These are phyloP conservation scores for Ichneumon xanthorius DNA, from an alignment of 2,888 invertebrate genomes.

Conservation along the genomic window DNA sequence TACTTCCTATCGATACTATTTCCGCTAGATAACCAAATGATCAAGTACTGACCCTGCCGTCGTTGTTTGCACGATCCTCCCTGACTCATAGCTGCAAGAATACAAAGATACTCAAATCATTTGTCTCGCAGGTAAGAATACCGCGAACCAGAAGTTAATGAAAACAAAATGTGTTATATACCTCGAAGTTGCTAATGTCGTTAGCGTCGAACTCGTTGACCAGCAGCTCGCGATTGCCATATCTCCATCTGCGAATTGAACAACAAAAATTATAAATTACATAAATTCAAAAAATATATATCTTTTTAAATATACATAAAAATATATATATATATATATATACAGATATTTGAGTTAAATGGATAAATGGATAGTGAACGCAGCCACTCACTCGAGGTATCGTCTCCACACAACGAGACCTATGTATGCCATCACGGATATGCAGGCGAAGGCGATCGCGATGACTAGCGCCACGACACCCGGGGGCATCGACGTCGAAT, in stretches of 20 bases:
- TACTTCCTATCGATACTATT: not conserved
- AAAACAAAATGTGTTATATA: slow-evolving; percentile 68
- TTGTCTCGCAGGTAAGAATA: not conserved
- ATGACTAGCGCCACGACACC: slow-evolving; percentile 78
- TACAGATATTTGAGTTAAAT: not conserved
- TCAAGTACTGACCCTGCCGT: slow-evolving; percentile 20
- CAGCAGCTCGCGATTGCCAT: slow-evolving; percentile 84
- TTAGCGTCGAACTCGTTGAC: slow-evolving; percentile 84
- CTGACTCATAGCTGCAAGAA: slow-evolving; percentile 73
- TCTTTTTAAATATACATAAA: not conserved
- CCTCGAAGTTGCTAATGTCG: slow-evolving; percentile 85
- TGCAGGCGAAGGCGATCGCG: slow-evolving; percentile 79
- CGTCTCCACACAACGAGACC: slow-evolving; percentile 84
- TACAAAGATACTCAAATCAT: slow-evolving; percentile 29
- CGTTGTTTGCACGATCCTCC: not conserved
- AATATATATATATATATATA: not conserved
- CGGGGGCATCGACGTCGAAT: slow-evolving; percentile 72
- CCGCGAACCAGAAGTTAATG: not conserved
- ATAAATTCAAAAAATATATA: too few species aligned
- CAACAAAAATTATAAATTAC: not conserved
- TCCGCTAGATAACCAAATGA: not conserved
- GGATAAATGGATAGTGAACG: slow-evolving; percentile 13
- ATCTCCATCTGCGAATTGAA: slow-evolving; percentile 77
- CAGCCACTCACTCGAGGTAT: slow-evolving; percentile 84
- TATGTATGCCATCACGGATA: slow-evolving; percentile 83